Conservation (phyloP, 2,888 invertebrate genomes). For the Melangyna quadrimaculata region DNA sequence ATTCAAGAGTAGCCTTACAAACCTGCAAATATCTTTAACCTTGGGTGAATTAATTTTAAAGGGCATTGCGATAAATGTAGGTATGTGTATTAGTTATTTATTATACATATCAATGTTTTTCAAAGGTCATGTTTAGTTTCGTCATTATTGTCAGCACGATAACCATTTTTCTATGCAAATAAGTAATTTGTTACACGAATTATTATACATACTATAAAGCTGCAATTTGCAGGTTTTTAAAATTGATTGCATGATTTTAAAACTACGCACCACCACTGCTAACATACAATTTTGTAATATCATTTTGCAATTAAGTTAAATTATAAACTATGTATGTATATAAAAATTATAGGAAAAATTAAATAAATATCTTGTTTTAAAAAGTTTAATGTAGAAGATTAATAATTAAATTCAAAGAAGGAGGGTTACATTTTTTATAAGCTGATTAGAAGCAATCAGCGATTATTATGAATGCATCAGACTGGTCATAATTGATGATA, state of each 20-base stretch:
- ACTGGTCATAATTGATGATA: too few relatives aligned
- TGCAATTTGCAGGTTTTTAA: neutral
- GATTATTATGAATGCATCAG: too few relatives aligned
- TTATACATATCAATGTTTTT: too few relatives aligned
- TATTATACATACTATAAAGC: neutral
- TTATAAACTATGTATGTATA: neutral
- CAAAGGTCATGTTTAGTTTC: neutral
- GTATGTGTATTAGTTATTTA: too few relatives aligned
- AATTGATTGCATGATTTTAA: conserved; percentile 8
- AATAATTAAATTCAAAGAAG: too few relatives aligned
- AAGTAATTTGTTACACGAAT: neutral
- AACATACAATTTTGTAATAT: neutral
- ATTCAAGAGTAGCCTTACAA: too few relatives aligned
- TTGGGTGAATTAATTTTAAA: too few relatives aligned
- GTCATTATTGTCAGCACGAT: neutral
- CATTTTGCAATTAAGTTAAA: neutral
- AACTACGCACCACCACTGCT: neutral
- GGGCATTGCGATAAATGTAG: neutral
- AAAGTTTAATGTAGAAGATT: too few relatives aligned
- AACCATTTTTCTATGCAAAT: conserved; percentile 23
- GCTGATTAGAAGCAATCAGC: too few relatives aligned
- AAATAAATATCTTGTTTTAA: neutral
- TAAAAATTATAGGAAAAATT: neutral
- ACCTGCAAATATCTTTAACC: too few relatives aligned
- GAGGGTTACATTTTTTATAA: too few relatives aligned